Evolutionary conservation across 2,113 vertebrate genomes (phyloP).

Genomic region (Hippoglossus stenolepis): DNA sequence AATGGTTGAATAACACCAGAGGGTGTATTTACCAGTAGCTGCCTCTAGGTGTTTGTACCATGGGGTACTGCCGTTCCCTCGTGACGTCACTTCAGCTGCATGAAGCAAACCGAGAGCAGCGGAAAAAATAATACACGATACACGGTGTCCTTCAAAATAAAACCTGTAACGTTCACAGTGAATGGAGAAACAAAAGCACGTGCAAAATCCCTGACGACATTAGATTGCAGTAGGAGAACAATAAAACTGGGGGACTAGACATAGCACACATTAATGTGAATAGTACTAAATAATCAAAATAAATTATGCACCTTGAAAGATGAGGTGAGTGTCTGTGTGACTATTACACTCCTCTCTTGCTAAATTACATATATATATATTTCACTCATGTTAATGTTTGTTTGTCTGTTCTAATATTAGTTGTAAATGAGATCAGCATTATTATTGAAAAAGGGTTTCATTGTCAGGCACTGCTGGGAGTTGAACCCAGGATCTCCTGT

Average conservation of each 20-base stretch:
- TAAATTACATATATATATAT: neutral
- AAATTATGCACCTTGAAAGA: no score
- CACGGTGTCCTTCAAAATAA: conserved; percentile 49
- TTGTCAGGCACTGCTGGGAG: no score
- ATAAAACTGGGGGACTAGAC: no score
- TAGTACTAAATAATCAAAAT: no score
- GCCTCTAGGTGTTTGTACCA: neutral
- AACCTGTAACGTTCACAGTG: neutral
- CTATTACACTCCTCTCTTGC: no score
- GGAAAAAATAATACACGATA: neutral
- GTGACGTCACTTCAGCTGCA: conserved; percentile 61
- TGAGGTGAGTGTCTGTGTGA: no score
- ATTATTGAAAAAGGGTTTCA: no score
- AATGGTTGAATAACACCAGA: neutral
- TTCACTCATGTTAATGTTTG: neutral
- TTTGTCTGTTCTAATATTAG: neutral
- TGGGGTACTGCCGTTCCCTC: conserved; percentile 5
- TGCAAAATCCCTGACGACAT: neutral
- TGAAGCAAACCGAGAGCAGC: conserved; percentile 6
- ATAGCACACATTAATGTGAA: no score
- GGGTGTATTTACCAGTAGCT: neutral
- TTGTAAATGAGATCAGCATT: no score
- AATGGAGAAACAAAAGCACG: neutral
- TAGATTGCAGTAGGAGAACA: neutral
- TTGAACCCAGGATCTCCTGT: no score